Evolutionary conservation across 1,140 invertebrate genomes (phyloP).

Genomic region (Tenebrio molitor): DNA sequence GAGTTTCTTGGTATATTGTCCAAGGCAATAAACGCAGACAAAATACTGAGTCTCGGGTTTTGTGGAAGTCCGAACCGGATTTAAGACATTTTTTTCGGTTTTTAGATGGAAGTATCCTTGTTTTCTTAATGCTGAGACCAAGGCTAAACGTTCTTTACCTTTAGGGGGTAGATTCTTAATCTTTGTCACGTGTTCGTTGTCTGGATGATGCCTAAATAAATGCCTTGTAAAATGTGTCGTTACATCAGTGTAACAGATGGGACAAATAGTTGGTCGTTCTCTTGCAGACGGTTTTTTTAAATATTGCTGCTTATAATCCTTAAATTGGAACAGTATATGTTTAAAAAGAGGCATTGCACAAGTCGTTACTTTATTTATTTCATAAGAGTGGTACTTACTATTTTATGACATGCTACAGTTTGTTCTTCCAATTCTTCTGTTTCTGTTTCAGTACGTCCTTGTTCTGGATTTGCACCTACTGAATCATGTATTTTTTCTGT

Average conservation of each 20-base stretch:
- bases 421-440: no score
- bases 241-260: neutral
- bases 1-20: slow-evolving; percentile 23
- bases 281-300: slow-evolving; percentile 17
- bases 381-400: neutral
- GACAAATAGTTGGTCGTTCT: slow-evolving; percentile 42
- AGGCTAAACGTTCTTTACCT: slow-evolving; percentile 22
- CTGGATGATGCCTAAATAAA: neutral
- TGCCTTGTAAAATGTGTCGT: slow-evolving; percentile 7
- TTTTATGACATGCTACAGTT: no score
- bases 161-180: neutral
- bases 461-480: neutral
- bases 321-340: no score
- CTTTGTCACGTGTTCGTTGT: neutral
- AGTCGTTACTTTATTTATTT: no score
- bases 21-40: slow-evolving; percentile 41
- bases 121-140: slow-evolving; percentile 43
- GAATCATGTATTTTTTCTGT: neutral
- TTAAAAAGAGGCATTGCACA: no score
- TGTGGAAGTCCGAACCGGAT: slow-evolving; percentile 47
- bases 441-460: no score
- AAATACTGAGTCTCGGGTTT: slow-evolving; percentile 43
- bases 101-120: slow-evolving; percentile 53
- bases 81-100: slow-evolving; percentile 48
- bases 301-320: neutral